A percentile compares a stretch with the other conserved stretches of the same genome.
These are phyloP conservation scores for Trissonchulus latispiculum DNA, from an alignment of 2,888 invertebrate genomes.

Conservation along the genomic window DNA sequence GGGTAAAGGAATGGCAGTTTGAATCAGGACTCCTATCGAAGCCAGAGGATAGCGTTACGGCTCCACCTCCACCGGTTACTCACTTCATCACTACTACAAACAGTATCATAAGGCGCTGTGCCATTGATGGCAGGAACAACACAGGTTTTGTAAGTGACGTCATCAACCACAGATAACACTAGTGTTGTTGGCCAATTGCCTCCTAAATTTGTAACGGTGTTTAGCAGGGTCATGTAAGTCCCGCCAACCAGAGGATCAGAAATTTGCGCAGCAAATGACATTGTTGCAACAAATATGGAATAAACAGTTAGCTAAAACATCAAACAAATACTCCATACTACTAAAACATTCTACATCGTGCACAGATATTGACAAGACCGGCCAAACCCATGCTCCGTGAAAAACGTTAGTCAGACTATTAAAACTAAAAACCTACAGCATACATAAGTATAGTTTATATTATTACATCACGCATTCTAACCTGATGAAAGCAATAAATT, in stretches of 20 bases:
- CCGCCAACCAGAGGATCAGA: conserved; percentile 94
- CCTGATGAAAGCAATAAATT: conserved; percentile 83
- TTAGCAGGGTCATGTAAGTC: conserved; percentile 96
- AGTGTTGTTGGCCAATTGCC: conserved; percentile 74
- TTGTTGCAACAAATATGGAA: conserved; percentile 90
- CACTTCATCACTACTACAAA: neutral
- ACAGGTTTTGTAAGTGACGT: conserved; percentile 40
- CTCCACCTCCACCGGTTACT: neutral
- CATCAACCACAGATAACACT: conserved; percentile 36
- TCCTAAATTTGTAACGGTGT: conserved; percentile 90
- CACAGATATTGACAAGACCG: too few relatives aligned
- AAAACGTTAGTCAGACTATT: too few relatives aligned
- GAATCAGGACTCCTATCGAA: too few relatives aligned
- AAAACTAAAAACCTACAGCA: neutral
- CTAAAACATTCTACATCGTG: too few relatives aligned
- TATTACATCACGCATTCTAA: too few relatives aligned
- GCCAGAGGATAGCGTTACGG: too few relatives aligned
- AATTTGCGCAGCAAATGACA: conserved; percentile 94
- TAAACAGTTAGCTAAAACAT: conserved; percentile 71
- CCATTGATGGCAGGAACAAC: conserved; percentile 15
- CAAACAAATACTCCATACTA: too few relatives aligned
- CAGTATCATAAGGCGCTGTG: too few relatives aligned
- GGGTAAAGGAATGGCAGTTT: too few relatives aligned
- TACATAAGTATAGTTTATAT: too few relatives aligned
- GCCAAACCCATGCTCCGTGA: too few relatives aligned